Base-by-base conservation (phyloP, 1,140 invertebrate genomes). In the Chironomus tepperi region DNA sequence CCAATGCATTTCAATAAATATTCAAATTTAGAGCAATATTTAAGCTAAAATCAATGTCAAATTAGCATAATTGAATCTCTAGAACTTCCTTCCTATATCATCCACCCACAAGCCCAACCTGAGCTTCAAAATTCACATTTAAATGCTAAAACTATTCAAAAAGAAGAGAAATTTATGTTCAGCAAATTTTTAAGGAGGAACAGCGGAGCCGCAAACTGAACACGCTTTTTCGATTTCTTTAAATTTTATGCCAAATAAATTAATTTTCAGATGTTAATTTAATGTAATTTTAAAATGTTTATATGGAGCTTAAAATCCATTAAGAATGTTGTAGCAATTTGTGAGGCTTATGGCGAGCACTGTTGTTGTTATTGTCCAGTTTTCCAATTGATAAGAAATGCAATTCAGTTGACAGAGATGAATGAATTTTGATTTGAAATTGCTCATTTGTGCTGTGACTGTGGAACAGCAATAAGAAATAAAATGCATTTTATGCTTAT, bases 241-340 rank as follows among this genome's bases (percentile, higher is more conserved):
- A 18, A 12, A 57, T 57, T 57, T n/a, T 57, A 57, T n/a, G 19
- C 9, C 65, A 18, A 70, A 70, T 70, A 70, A 70, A 70, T 70
- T 70, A 70, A 70, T 70, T 70, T 70, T 70, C 16, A 18, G 65
- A 21, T 21, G 65, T 70, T 70, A 70, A 70, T 70, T 70, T 70
- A 70, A 70, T 70, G 65, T 70, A 70, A 18, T 70, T 70, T 70
- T 70, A 70, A 70, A 70, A 70, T 70, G 65, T 70, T 70, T 70
- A 57, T 57, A 70, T 70, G 65, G 65, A 70, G 18, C 65, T 70
- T 19, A 8, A n/a, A 70, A 16, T 70, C 65, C 65, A 70, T 70
- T 70, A 57, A 57, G 47, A 57, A 57, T 57, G 47, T 57, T 57
- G 47, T 70, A 9, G 65, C 65, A 70, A 70, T 70, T 70, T 70